Evolutionary conservation across 2,113 vertebrate genomes (phyloP).

Genomic region (Leuciscus idus): DNA sequence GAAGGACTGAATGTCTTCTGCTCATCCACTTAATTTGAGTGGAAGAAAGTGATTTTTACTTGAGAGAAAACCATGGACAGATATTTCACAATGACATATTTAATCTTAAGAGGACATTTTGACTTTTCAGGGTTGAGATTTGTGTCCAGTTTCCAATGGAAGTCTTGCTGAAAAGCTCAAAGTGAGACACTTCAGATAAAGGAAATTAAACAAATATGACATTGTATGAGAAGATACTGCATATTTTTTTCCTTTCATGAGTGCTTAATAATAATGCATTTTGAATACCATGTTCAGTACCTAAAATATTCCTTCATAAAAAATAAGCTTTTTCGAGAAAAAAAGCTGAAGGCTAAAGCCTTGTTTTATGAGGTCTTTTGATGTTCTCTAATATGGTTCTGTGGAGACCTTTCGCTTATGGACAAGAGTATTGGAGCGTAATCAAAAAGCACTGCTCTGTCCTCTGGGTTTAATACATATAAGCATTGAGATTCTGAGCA

Average conservation of each 20-base stretch:
- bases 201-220: not conserved
- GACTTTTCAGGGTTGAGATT: not conserved
- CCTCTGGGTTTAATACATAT: conserved; percentile 50
- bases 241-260: not conserved
- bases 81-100: conserved; percentile 20
- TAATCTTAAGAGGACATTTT: not conserved
- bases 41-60: not conserved
- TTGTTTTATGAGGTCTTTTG: conserved; percentile 26
- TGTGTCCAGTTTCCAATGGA: not conserved
- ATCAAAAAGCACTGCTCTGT: conserved; percentile 41
- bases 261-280: not conserved
- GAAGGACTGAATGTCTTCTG: conserved; percentile 55
- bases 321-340: not conserved
- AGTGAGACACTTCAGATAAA: not conserved
- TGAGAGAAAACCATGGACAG: conserved; percentile 45
- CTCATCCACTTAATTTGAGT: conserved; percentile 42
- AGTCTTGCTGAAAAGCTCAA: not conserved
- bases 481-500: conserved; percentile 62
- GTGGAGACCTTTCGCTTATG: conserved; percentile 17
- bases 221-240: not conserved
- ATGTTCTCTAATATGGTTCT: conserved; percentile 49
- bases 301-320: not conserved
- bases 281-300: not conserved
- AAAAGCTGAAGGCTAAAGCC: not conserved
- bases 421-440: conserved; percentile 31